Base-by-base conservation (phyloP, 1,140 invertebrate species). In the Microplitis mediator region DNA sequence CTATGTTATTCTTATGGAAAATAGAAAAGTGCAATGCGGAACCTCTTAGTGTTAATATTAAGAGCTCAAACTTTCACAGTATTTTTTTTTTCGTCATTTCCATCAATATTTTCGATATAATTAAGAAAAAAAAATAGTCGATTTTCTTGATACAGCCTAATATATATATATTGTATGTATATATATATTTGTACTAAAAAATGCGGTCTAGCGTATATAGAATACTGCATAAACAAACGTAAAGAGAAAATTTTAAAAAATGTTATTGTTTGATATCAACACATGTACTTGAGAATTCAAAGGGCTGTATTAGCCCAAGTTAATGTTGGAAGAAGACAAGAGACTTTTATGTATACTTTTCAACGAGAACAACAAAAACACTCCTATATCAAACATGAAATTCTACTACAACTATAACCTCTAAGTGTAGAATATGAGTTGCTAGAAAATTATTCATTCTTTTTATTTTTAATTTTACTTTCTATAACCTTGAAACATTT, bases 331-430 rank as follows among this genome's bases (percentile, higher is more conserved):
- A 56, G 13, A 14, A 56, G 52, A 13, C n/a, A 23, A 45, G 39
- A 45, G 39, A 45, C 39, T 45, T 11, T 11, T 45, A 1, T 45
- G 39, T 45, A 45, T 45, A 45, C 39, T 45, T 6, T 52, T 32
- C 65, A 67, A n/a, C n/a, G 50, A 67, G 65, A 67, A 67, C 65
- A 67, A 67, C 54, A 32, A 67, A 67, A 65, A 14, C 36, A 39
- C 51, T 52, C 50, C 6, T 39, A 64, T 31, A 67, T 67, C 50
- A 67, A 67, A 54, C 65, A 32, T 67, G 65, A 67, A 50, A 67
- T 23, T 67, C 50, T 34, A 31, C 63, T 13, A 36, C 0, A 67
- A 50, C n/a, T 13, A 45, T 34, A 31, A 34, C 34, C 6, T 54
- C 51, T 3, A 67, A 23, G 32, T 67, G 14, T 14, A 67, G 52